Percentiles rank a stretch among this genome's conserved stretches.
phyloP scores from a whole-genome alignment of 2,113 vertebrate species.

The Pyrgilauda ruficollis region DNA sequence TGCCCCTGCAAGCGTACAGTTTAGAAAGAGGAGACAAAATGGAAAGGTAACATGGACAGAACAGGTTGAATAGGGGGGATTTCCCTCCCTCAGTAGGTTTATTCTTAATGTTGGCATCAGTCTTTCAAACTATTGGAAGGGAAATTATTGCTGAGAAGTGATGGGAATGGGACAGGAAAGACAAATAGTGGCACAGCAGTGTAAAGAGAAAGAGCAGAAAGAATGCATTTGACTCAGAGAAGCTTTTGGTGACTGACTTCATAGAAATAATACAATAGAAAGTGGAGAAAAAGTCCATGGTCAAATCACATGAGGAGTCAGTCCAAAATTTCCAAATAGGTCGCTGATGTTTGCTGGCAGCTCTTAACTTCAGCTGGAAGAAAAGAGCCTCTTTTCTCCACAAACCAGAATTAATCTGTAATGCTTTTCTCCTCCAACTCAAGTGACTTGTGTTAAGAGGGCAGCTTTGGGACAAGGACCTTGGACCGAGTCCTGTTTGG shows the following conservation, averaged over 20 bases:
- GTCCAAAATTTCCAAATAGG: conserved; percentile 35
- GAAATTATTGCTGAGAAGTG: background rate
- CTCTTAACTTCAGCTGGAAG: conserved; percentile 34
- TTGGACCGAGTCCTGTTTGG: conserved; percentile 34
- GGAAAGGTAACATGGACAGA: background rate
- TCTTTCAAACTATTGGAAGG: background rate
- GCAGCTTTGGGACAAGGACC: conserved; percentile 36
- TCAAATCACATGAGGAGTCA: conserved; percentile 12
- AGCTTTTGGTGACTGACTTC: conserved; percentile 20
- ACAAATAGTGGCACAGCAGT: background rate
- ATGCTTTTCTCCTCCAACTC: conserved; percentile 27
- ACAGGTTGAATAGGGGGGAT: background rate
- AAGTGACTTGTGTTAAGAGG: conserved; percentile 36
- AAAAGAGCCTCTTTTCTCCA: conserved; percentile 25
- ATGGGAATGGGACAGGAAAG: background rate
- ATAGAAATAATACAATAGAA: background rate
- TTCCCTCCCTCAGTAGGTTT: background rate
- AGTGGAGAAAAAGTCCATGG: background rate
- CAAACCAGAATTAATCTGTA: conserved; percentile 46
- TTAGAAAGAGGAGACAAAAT: background rate
- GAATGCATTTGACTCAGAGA: background rate
- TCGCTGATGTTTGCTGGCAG: conserved; percentile 29
- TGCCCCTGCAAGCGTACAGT: background rate
- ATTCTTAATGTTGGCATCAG: background rate
- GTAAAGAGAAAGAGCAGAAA: background rate